Evolutionary conservation across 1,140 invertebrate species (phyloP), one percentile per base, ranked within the genome.

Genomic region (Drosophila takahashii): DNA sequence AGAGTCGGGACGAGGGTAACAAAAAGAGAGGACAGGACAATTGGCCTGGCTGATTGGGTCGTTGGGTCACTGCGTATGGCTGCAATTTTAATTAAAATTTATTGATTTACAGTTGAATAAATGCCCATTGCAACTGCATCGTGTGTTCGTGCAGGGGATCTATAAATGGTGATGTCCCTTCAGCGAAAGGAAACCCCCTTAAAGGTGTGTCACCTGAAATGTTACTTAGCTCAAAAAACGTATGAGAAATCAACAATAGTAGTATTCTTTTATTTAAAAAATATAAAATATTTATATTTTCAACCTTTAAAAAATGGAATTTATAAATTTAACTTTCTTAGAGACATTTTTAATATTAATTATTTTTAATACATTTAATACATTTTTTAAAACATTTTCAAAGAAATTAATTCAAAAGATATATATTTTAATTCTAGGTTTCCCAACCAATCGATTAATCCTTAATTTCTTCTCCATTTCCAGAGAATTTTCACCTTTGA

Each of bases 81-180:
- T 89, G 83, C 79, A 87, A 87, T 87, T 87, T 87, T 83, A 87
- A 87, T 87, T 87, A 83, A 87, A 87, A 87, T 87, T 87, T 87
- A 87, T 87, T 87, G 84, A 87, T 87, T 87, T 87, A 87, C 79
- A 87, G 84, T 69, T 89, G 83, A 86, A 86, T 89, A 83, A 87
- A 87, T 87, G 75, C 65, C 22, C 71, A 79, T 71, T 62, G 58
- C 61, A 76, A 53, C 70, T 70, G 81, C 59, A 85, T 77, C 75
- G 26, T 10, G 42, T 11, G 27, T 15, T 29, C 13, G 26, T 42
- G 65, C 64, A 34, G 18, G 34, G 44, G 60, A 11, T 51, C 26
- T 9, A 32, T 45, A 42, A 41, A 41, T 44, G 29, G 11, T n/a
- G 39, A 61, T 61, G 34, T 39, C 34, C 27, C 36, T 39, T 61